phyloP scores from a whole-genome alignment of 2,888 invertebrate species.

The Hedychridium roseum region DNA sequence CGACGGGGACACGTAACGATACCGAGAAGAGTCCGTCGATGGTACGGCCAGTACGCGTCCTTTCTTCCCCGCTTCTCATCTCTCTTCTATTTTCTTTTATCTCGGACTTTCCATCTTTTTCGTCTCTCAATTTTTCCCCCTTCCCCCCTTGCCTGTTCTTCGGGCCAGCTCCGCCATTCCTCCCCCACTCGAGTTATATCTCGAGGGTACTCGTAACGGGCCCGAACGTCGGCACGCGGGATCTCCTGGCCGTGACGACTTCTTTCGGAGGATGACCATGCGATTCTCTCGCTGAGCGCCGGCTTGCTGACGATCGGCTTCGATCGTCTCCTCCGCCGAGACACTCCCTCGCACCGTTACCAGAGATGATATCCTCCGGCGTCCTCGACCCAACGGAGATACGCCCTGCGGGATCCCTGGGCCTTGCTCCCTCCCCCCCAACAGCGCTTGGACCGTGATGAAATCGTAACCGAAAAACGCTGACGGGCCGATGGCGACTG shows the following conservation, averaged over 20 bases:
- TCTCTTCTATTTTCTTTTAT: not conserved
- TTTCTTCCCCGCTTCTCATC: no score
- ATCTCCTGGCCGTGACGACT: slow-evolving; percentile 44
- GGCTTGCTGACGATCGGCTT: slow-evolving; percentile 25
- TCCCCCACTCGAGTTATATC: slow-evolving; percentile 18
- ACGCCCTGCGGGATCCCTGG: slow-evolving; percentile 9
- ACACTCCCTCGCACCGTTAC: slow-evolving; percentile 32
- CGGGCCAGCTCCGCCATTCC: no score
- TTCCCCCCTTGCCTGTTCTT: no score
- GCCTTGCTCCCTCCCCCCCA: no score
- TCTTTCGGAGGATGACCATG: slow-evolving; percentile 47
- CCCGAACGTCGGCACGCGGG: slow-evolving; percentile 24
- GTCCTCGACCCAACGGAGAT: slow-evolving; percentile 21
- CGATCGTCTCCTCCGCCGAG: slow-evolving; percentile 28
- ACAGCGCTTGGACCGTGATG: slow-evolving; percentile 7
- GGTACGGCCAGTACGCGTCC: not conserved
- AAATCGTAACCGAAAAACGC: slow-evolving; percentile 14
- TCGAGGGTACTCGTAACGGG: slow-evolving; percentile 29
- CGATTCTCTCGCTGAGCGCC: slow-evolving; percentile 36
- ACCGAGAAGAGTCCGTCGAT: slow-evolving; percentile 15
- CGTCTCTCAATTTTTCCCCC: not conserved
- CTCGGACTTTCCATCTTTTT: not conserved
- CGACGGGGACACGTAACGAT: slow-evolving; percentile 17
- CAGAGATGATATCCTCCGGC: slow-evolving; percentile 24
- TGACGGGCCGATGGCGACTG: slow-evolving; percentile 1